Evolutionary conservation across 2,113 vertebrate genomes (phyloP).

Genomic region (Tricholaema leucomelas): DNA sequence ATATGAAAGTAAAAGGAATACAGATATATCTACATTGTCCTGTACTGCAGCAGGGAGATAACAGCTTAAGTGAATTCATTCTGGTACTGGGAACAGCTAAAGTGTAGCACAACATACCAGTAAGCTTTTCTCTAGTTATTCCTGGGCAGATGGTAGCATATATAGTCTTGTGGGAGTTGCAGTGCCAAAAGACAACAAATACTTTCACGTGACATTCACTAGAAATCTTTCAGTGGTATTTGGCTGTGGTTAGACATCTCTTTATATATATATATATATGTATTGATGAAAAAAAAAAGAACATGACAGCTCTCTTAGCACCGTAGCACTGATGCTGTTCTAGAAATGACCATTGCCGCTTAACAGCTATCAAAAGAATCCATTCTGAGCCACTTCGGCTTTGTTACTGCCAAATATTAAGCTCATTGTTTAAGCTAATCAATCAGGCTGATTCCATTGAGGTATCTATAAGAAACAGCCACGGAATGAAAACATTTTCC

Average conservation of each 20-base stretch:
- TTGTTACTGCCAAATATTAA: neutral
- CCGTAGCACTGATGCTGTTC: neutral
- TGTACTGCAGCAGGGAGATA: conserved; percentile 43
- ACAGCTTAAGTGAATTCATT: conserved; percentile 38
- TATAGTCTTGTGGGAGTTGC: neutral
- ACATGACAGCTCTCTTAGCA: neutral
- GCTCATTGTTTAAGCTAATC: neutral
- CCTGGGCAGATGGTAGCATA: conserved; percentile 10
- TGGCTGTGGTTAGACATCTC: neutral
- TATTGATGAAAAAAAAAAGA: conserved; percentile 19
- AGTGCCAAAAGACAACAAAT: conserved; percentile 27
- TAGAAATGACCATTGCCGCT: neutral
- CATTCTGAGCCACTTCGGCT: neutral
- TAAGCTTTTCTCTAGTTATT: conserved; percentile 12
- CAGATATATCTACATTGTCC: conserved; percentile 23
- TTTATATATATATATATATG: neutral
- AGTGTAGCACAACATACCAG: neutral
- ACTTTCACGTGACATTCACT: conserved; percentile 32
- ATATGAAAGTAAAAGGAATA: conserved; percentile 45
- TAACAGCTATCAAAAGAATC: neutral
- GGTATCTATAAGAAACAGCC: neutral
- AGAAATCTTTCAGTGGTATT: conserved; percentile 6
- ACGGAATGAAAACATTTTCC: neutral
- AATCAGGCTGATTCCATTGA: neutral
- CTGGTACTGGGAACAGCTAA: conserved; percentile 25